Conservation (phyloP, 1,140 invertebrate genomes). For the Bactericera cockerelli region DNA sequence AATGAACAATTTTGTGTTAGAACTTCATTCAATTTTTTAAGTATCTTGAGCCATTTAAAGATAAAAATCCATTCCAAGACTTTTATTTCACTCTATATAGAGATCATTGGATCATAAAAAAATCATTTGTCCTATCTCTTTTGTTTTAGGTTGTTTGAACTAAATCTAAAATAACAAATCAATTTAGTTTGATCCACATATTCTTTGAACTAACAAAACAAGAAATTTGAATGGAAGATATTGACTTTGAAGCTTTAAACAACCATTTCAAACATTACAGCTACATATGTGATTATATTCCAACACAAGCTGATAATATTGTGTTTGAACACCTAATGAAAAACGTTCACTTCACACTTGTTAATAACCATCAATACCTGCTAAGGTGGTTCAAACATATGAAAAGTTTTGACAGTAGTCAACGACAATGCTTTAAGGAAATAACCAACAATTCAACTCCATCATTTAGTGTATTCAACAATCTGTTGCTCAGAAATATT, state of each 20-base stretch:
- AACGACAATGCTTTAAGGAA: constrained; percentile 8
- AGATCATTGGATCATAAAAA: too few species aligned
- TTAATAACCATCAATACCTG: constrained; percentile 14
- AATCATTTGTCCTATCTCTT: too few species aligned
- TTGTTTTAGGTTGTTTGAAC: too few species aligned
- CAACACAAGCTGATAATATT: constrained; percentile 17
- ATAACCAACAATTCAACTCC: background rate
- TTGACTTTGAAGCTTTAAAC: constrained; percentile 17
- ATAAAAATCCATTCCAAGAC: too few species aligned
- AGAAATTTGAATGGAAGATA: background rate
- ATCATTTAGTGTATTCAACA: constrained; percentile 6
- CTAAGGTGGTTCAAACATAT: constrained; percentile 20
- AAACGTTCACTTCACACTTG: background rate
- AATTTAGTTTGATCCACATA: too few species aligned
- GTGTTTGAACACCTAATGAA: constrained; percentile 15
- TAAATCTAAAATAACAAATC: too few species aligned
- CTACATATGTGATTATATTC: constrained; percentile 20
- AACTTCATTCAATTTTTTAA: too few species aligned
- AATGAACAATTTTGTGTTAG: too few species aligned
- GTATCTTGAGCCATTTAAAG: too few species aligned
- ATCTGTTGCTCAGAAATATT: constrained; percentile 10
- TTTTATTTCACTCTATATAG: too few species aligned
- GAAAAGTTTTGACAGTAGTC: constrained; percentile 13
- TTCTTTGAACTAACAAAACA: too few species aligned
- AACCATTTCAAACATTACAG: constrained; percentile 18